These are phyloP conservation scores for Timandra comae DNA, from an alignment of 2,888 invertebrate genomes.

Conservation along the genomic window DNA sequence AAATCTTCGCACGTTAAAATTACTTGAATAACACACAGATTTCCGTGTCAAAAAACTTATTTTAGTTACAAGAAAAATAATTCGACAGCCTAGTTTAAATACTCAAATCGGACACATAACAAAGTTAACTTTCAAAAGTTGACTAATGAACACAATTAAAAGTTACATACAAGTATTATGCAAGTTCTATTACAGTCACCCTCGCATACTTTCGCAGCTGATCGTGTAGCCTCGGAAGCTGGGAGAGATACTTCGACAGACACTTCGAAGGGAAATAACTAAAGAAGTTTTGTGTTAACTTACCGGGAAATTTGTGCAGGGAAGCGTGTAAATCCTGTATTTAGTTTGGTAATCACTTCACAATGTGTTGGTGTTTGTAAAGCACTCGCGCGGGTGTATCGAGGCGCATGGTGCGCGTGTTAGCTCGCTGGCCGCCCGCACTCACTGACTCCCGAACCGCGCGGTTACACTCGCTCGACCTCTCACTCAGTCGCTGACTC, in stretches of 20 bases:
- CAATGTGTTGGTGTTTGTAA: constrained; percentile 41
- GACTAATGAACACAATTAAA: constrained; percentile 19
- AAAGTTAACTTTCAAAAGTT: constrained; percentile 11
- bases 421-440: constrained; percentile 53
- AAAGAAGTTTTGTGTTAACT: too few relatives aligned
- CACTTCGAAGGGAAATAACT: too few relatives aligned
- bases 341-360: constrained; percentile 59
- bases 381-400: constrained; percentile 55
- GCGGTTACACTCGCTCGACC: constrained; percentile 24
- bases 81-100: too few relatives aligned
- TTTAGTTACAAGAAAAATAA: too few relatives aligned
- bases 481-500: constrained; percentile 16
- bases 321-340: constrained; percentile 28
- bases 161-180: constrained; percentile 22
- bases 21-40: too few relatives aligned
- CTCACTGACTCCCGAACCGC: constrained; percentile 41
- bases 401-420: constrained; percentile 57
- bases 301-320: too few relatives aligned
- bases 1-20: too few relatives aligned
- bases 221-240: constrained; percentile 25
- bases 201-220: constrained; percentile 60
- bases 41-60: constrained; percentile 9
- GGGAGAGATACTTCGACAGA: too few relatives aligned
- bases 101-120: too few relatives aligned
- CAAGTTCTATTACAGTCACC: constrained; percentile 16